Base-by-base conservation (phyloP, 2,113 vertebrate species). In the Aegotheles bennettii region DNA sequence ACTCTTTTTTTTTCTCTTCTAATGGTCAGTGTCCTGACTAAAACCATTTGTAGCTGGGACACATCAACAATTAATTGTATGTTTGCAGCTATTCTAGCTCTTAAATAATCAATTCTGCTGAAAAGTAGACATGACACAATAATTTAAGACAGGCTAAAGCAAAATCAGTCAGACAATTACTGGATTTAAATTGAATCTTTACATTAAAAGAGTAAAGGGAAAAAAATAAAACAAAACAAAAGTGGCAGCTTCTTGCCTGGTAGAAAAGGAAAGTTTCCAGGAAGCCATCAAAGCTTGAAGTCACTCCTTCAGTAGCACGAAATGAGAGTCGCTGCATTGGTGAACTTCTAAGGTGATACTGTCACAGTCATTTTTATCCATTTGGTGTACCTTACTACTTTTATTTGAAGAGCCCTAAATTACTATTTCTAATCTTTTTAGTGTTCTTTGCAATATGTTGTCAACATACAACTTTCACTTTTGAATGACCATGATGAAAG, bases 191-290 rank as follows among this genome's bases (percentile, higher is more conserved):
- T 48, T 50, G 13, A 73, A 50, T 70, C 4, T 45, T 71, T 50
- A 3, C 11, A 28, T 56, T 48, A 74, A 16, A 74, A 69, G 15
- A 74, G 4, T 2, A 9, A 64, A 78, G 8, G 33, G 2, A 0
- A 16, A 29, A 28, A 23, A 48, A n/a, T n/a, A 38, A n/a, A 60
- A 11, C 6, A 31, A 12, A 6, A 14, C 29, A 33, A 7, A 65
- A 43, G 7, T 23, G 77, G 13, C 64, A 21, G 3, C 8, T 50
- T 42, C 33, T 70, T 90, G 19, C 15, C 71, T 23, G 15, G 25
- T 51, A 40, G 6, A n/a, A 68, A 26, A 40, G 3, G 2, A 12
- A 0, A 1, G 0, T 40, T 75, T 71, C 36, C 14, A 29, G 9
- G 16, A 43, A 29, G 13, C 4, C 21, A 13, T 54, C 9, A 56